A percentile compares a stretch with the other conserved stretches of the same genome.
These are phyloP conservation scores for Lineus longissimus DNA, from an alignment of 1,140 invertebrate genomes.

Conservation along the genomic window DNA sequence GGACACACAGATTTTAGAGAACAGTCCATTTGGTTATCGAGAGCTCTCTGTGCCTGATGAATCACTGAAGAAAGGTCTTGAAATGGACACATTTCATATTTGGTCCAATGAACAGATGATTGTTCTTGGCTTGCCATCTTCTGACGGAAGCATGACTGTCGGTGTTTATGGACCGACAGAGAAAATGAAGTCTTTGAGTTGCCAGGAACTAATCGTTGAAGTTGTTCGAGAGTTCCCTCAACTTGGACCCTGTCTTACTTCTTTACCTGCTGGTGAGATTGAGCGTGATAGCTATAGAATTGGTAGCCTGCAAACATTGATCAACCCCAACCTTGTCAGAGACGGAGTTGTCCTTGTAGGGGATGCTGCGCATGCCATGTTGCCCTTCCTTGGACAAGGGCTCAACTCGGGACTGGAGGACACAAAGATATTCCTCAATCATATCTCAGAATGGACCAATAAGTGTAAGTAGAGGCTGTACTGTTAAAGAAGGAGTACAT, in stretches of 20 bases:
- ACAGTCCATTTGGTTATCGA: too few species aligned
- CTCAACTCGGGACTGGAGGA: constrained; percentile 1
- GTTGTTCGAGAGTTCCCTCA: not conserved
- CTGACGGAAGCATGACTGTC: not conserved
- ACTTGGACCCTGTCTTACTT: not conserved
- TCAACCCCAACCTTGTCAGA: not conserved
- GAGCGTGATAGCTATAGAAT: not conserved
- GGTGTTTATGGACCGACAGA: not conserved
- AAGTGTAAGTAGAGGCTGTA: too few species aligned
- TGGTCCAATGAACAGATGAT: not conserved
- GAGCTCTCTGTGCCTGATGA: too few species aligned
- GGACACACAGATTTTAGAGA: too few species aligned
- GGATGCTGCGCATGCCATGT: constrained; percentile 2
- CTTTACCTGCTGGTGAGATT: not conserved
- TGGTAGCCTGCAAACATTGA: not conserved
- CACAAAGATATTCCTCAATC: not conserved
- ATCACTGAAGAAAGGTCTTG: too few species aligned
- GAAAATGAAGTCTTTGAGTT: not conserved
- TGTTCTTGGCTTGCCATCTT: not conserved
- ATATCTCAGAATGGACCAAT: not conserved
- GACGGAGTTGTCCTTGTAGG: not conserved
- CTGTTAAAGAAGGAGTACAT: too few species aligned
- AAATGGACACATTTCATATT: not conserved
- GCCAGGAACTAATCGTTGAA: not conserved
- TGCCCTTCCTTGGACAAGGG: constrained; percentile 1